Evolutionary conservation across 1,140 invertebrate species (phyloP).

Genomic region (Drosophila insularis): DNA sequence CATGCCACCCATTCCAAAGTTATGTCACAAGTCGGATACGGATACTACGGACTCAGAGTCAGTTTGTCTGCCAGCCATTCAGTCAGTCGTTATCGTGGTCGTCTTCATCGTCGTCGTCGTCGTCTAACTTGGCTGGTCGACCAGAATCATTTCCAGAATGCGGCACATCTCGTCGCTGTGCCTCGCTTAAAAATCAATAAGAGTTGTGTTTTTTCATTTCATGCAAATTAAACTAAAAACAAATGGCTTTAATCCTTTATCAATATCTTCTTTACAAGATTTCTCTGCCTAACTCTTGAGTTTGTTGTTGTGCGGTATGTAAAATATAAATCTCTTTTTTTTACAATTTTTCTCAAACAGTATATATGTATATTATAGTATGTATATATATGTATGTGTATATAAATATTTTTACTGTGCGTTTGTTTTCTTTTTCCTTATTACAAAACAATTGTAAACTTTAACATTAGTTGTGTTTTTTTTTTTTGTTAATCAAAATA

Average conservation of each 20-base stretch:
- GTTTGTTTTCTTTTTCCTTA: constrained; percentile 33
- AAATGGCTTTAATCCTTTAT: background rate
- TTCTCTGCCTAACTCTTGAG: background rate
- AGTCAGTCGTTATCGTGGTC: background rate
- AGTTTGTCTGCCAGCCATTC: background rate
- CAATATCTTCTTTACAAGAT: background rate
- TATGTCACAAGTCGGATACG: constrained; percentile 3
- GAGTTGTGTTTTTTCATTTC: background rate
- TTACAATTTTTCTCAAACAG: constrained; percentile 7
- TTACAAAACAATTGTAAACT: constrained; percentile 30
- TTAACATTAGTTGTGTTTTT: constrained; percentile 49
- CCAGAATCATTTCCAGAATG: background rate
- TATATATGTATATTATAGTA: constrained; percentile 9
- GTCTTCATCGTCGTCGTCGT: background rate
- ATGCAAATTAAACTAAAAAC: background rate
- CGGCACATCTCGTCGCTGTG: background rate
- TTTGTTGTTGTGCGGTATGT: background rate
- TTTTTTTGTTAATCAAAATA: constrained; percentile 41
- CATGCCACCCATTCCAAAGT: background rate
- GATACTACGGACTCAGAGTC: background rate
- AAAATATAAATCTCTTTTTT: background rate
- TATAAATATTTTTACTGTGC: constrained; percentile 26
- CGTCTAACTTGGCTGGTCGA: background rate
- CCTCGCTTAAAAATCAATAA: constrained; percentile 3
- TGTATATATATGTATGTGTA: constrained; percentile 36